Evolutionary conservation across 2,113 vertebrate species (phyloP).

Genomic region (Colaptes auratus): DNA sequence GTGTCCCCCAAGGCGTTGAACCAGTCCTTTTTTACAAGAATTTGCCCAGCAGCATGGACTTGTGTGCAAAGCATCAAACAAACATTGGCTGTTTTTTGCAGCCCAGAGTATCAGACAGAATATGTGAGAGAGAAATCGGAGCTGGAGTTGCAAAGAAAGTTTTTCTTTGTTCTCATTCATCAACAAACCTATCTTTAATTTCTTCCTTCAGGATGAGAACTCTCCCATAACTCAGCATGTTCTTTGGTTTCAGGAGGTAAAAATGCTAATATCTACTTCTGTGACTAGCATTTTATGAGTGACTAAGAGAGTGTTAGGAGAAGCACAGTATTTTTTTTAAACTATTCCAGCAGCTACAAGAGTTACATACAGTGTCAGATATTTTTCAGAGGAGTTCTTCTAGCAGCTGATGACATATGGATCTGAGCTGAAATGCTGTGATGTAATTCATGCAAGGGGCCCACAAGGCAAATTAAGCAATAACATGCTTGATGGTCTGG

Average conservation of each 20-base stretch:
- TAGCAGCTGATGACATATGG: constrained; percentile 60
- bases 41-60: neutral
- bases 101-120: neutral
- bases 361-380: constrained; percentile 8
- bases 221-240: neutral
- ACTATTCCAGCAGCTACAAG: constrained; percentile 1
- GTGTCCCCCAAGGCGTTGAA: neutral
- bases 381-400: constrained; percentile 54
- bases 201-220: neutral
- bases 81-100: neutral
- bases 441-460: constrained; percentile 10
- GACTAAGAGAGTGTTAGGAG: neutral
- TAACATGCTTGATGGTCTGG: constrained; percentile 27
- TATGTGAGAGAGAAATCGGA: neutral
- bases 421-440: constrained; percentile 3
- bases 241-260: neutral
- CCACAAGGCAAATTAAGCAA: constrained; percentile 48
- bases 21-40: neutral
- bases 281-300: neutral
- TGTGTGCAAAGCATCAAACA: neutral
- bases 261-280: neutral
- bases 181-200: neutral
- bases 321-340: neutral
- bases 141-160: neutral
- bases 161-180: neutral